Percentiles rank a stretch among this genome's conserved stretches.
Evolutionary conservation across 2,113 vertebrate species (phyloP).

Genomic region (Mormyrus lacerda): DNA sequence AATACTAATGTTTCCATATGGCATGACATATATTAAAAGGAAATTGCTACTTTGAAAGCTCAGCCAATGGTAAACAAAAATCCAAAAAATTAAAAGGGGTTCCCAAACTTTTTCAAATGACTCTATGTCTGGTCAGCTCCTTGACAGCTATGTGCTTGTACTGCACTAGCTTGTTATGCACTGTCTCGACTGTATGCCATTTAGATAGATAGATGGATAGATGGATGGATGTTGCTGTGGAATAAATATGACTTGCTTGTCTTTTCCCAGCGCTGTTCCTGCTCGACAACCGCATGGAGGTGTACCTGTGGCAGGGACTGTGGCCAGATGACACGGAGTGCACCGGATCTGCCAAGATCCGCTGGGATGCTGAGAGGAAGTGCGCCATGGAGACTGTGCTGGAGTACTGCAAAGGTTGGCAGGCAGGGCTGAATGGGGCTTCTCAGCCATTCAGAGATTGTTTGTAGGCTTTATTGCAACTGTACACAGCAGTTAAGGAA

Average conservation of each 20-base stretch:
- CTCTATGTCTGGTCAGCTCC: neutral
- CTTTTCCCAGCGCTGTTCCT: constrained; percentile 56
- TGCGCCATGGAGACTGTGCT: constrained; percentile 68
- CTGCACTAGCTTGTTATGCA: neutral
- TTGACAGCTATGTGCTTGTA: neutral
- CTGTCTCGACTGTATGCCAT: neutral
- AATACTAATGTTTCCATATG: no score
- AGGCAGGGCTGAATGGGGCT: constrained; percentile 1
- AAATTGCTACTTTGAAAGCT: no score
- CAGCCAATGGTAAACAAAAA: no score
- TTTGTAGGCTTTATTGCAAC: neutral
- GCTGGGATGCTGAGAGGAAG: constrained; percentile 68
- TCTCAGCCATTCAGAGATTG: neutral
- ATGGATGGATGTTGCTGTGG: neutral
- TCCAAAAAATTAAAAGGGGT: no score
- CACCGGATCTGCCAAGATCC: constrained; percentile 63
- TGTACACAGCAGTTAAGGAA: neutral
- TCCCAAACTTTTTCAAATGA: no score
- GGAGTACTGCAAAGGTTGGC: constrained; percentile 69
- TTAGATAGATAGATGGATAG: neutral
- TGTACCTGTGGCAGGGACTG: constrained; percentile 71
- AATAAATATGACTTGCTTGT: neutral
- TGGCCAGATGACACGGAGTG: constrained; percentile 54
- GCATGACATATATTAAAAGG: no score
- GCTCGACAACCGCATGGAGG: constrained; percentile 69